Base-by-base conservation (phyloP, 2,113 vertebrate genomes). In the Pipa parva region DNA sequence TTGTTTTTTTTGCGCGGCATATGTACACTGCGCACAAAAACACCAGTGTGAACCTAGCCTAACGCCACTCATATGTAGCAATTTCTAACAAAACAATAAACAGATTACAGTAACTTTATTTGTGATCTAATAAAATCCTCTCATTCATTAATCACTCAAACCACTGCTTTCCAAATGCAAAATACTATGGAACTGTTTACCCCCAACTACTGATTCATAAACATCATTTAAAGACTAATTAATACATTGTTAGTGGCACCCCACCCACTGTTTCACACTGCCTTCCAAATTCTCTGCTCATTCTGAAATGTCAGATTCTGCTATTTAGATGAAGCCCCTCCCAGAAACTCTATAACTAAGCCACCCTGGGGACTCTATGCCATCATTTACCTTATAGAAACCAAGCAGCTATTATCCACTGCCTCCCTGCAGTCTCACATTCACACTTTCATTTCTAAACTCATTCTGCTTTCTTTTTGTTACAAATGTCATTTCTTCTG, bases 281-380 rank as follows among this genome's bases (percentile, higher is more conserved):
- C 28, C 57, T 51, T 59, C 55, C 31, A 18, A 37, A 37, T 24
- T 24, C 25, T 36, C 39, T 26, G 31, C 24, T 57, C 20, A 22
- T 22, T 60, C 24, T 69, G 12, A 60, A 69, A 70, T 69, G 66
- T 54, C 66, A 69, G 48, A 54, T 54, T 54, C 37, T 54, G 66
- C 48, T 58, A 57, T 70, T 70, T 70, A 61, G 66, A 61, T 15
- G 42, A 39, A 42, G 66, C 29, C 49, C 57, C 66, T 70, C 57
- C 64, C 66, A 33, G 66, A 70, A 61, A 70, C 66, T 70, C 31
- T 49, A 58, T 60, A 61, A 70, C 54, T 6, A 70, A 70, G 66
- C 59, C 46, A 22, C 57, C 62, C 72, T 55, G 69, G 66, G 51
- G 66, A 61, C 24, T 54, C 66, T 59, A 61, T 70, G 45, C 58